A percentile compares a stretch with the other conserved stretches of the same genome.
These are phyloP conservation scores for Hozukius guyotensis DNA, from an alignment of 2,797 vertebrate species.

Conservation along the genomic window DNA sequence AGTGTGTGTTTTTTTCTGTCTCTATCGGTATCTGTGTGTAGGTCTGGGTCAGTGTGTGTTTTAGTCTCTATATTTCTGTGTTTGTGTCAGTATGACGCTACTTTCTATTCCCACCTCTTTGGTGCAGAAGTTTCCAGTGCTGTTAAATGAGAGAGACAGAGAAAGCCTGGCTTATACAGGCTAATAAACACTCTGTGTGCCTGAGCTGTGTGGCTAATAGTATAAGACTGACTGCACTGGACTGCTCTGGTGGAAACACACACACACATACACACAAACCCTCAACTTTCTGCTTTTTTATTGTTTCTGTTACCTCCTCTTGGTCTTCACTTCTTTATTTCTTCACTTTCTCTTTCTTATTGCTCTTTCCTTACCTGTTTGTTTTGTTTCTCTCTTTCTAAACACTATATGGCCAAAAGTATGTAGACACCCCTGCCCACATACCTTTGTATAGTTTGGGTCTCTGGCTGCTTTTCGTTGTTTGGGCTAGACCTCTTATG, in stretches of 20 bases:
- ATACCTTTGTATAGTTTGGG: neutral
- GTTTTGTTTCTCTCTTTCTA: neutral
- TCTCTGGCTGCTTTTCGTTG: neutral
- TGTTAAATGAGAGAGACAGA: constrained; percentile 43
- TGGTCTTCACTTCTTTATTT: neutral
- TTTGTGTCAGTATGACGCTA: constrained; percentile 45
- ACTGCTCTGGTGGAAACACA: constrained; percentile 46
- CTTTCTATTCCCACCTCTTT: constrained; percentile 55
- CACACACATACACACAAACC: constrained; percentile 17
- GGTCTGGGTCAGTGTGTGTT: constrained; percentile 40
- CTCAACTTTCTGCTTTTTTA: constrained; percentile 15
- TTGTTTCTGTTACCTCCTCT: constrained; percentile 16
- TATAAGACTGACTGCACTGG: constrained; percentile 43
- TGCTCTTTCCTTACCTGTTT: neutral
- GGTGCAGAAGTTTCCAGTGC: constrained; percentile 62
- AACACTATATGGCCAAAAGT: neutral
- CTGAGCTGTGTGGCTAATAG: constrained; percentile 53
- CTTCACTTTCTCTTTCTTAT: neutral
- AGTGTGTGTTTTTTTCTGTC: constrained; percentile 46
- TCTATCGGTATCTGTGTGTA: constrained; percentile 40
- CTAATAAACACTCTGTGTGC: constrained; percentile 59
- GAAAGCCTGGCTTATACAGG: constrained; percentile 47
- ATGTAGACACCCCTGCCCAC: neutral
- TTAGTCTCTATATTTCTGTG: constrained; percentile 21
- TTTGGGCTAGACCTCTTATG: neutral